Percentiles rank a stretch among this genome's conserved stretches.
Evolutionary conservation across 2,888 invertebrate genomes (phyloP).

Genomic region (Sylvicola cinctus): DNA sequence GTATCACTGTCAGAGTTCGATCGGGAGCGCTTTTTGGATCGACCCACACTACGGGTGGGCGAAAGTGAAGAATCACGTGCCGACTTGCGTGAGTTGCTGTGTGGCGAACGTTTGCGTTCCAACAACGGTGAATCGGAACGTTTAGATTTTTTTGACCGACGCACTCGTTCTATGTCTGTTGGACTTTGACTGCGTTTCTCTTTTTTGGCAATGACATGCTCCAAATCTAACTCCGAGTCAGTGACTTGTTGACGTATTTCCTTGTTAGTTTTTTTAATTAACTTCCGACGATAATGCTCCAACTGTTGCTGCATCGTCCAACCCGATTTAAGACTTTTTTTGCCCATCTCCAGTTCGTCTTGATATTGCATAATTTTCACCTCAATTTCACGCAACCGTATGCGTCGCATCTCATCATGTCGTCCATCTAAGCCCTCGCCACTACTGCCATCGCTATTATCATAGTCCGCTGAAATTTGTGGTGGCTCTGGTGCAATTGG

Average conservation of each 20-base stretch:
- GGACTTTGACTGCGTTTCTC: conserved; percentile 13
- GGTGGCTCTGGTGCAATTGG: conserved; percentile 21
- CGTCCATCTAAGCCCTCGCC: conserved; percentile 23
- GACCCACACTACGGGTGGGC: conserved; percentile 8
- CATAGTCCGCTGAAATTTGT: conserved; percentile 18
- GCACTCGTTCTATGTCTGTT: conserved; percentile 9
- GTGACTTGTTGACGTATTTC: conserved; percentile 5
- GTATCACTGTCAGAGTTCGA: conserved; percentile 14
- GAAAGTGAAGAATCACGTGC: conserved; percentile 19
- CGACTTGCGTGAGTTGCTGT: conserved; percentile 20
- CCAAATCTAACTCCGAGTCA: conserved; percentile 8
- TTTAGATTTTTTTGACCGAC: conserved; percentile 11
- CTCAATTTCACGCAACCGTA: conserved; percentile 76
- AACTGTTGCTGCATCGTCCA: conserved; percentile 67
- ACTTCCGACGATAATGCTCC: conserved; percentile 73
- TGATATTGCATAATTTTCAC: conserved; percentile 88
- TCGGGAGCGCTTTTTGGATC: conserved; percentile 7
- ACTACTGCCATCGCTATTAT: conserved; percentile 20
- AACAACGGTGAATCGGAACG: conserved; percentile 16
- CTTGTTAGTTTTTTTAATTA: conserved; percentile 38
- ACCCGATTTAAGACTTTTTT: conserved; percentile 45
- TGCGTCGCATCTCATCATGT: conserved; percentile 47
- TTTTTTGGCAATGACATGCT: conserved; percentile 9
- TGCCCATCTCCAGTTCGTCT: conserved; percentile 83
- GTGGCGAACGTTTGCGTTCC: conserved; percentile 17